Base-by-base conservation (phyloP, 1,140 invertebrate species). In the Drosophila repleta region DNA sequence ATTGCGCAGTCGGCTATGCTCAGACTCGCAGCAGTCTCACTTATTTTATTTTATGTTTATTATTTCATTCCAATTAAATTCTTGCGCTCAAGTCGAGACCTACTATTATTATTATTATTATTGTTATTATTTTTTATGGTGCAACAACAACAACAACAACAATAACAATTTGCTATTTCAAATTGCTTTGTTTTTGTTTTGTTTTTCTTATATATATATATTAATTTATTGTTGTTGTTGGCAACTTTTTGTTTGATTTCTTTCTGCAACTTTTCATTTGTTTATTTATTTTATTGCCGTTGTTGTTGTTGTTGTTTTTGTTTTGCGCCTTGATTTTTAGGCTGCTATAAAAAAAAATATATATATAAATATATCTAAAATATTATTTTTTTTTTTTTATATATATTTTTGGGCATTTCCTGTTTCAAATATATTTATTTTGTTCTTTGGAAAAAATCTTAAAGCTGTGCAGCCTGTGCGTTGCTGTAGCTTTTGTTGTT, bases 51-150 rank as follows among this genome's bases (percentile, higher is more conserved):
- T 88, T 88, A 83, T 88, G 79, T 79, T 88, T 88, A 88, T 88
- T 83, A 83, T 88, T 89, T 83, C 79, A 89, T 84, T 89, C 79
- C 83, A 88, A 88, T 88, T 89, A 88, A 88, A 88, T 79, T 11
- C 83, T 87, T 78, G 78, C 58, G 81, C 75, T 60, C 57, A 53
- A 15, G 21, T 49, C 46, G 46, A 52, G 55, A 13, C 10, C 8
- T 20, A 41, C 41, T 61, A 55, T 37, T 68, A 39, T 56, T 55
- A 55, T 43, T 39, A 55, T 53, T 26, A 48, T 51, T 37, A 39
- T 39, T 39, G 15, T 39, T 39, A 3, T 15, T 39, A 39, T 24
- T 49, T 20, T 13, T 48, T 29, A 29, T 46, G 39, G n/a, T 41
- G 48, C 17, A 32, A 63, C 20, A 46, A 29, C 39, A 46, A 26